Evolutionary conservation across 2,113 vertebrate species (phyloP).

Genomic region (Clinocottus analis): DNA sequence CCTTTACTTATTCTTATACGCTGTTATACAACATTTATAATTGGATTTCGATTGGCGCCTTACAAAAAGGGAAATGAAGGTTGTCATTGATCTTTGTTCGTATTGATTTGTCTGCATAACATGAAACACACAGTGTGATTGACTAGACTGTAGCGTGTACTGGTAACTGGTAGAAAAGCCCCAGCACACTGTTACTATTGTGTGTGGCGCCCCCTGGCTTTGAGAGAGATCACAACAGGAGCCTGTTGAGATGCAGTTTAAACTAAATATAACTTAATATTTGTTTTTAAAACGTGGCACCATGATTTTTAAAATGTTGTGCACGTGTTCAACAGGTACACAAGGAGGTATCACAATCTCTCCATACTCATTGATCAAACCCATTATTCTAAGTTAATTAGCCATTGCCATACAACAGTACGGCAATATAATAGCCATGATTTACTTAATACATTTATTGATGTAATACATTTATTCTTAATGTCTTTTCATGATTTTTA

Average conservation of each 20-base stretch:
- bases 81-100: slow-evolving; percentile 73
- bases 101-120: slow-evolving; percentile 79
- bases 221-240: background rate
- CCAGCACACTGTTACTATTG: background rate
- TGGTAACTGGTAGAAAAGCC: slow-evolving; percentile 32
- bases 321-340: background rate
- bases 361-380: background rate
- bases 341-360: background rate
- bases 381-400: background rate
- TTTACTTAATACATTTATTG: background rate
- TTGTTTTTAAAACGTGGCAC: background rate
- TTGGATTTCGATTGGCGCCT: slow-evolving; percentile 79
- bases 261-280: background rate
- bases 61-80: slow-evolving; percentile 75
- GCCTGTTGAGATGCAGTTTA: fast-evolving
- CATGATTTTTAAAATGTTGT: background rate
- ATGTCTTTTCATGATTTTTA: background rate
- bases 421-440: background rate
- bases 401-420: background rate
- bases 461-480: background rate
- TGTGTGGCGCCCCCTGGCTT: slow-evolving; percentile 65
- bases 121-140: slow-evolving; percentile 66
- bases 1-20: background rate
- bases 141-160: slow-evolving; percentile 45
- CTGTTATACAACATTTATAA: slow-evolving; percentile 66